Evolutionary conservation across 2,797 vertebrate genomes (phyloP).

Genomic region (Brotula barbata): DNA sequence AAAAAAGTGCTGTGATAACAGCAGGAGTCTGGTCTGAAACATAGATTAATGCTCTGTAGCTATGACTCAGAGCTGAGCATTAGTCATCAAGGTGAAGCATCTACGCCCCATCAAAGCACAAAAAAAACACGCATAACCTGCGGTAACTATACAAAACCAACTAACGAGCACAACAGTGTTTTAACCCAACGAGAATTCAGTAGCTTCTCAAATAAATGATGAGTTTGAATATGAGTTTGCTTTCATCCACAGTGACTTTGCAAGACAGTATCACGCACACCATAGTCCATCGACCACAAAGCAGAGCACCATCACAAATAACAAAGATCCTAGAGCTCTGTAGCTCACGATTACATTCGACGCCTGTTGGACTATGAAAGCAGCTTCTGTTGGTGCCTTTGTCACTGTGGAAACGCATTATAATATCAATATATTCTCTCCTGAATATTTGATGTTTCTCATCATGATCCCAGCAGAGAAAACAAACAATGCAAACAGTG

Average conservation of each 20-base stretch:
- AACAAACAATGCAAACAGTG: background rate
- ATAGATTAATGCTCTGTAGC: slow-evolving; percentile 32
- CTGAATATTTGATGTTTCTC: slow-evolving; percentile 13
- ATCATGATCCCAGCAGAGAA: background rate
- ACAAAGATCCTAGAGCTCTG: slow-evolving; percentile 17
- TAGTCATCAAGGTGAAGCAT: slow-evolving; percentile 61
- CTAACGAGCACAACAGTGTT: too few relatives aligned
- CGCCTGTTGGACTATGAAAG: slow-evolving; percentile 3
- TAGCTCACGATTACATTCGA: slow-evolving; percentile 16
- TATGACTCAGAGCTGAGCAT: slow-evolving; percentile 62
- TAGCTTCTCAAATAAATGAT: background rate
- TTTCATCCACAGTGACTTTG: background rate
- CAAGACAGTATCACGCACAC: background rate
- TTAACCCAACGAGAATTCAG: background rate
- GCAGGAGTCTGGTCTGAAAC: slow-evolving; percentile 27
- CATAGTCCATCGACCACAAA: slow-evolving; percentile 16
- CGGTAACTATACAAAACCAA: background rate
- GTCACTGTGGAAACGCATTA: slow-evolving; percentile 11
- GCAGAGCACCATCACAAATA: slow-evolving; percentile 23
- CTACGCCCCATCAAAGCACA: slow-evolving; percentile 18
- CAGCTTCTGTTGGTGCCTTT: slow-evolving; percentile 1
- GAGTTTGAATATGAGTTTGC: background rate
- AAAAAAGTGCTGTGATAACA: slow-evolving; percentile 1
- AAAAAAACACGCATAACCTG: slow-evolving; percentile 9
- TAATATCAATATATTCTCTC: slow-evolving; percentile 4